Conservation (phyloP, 2,888 invertebrate species). For the Calliphora vomitoria region DNA sequence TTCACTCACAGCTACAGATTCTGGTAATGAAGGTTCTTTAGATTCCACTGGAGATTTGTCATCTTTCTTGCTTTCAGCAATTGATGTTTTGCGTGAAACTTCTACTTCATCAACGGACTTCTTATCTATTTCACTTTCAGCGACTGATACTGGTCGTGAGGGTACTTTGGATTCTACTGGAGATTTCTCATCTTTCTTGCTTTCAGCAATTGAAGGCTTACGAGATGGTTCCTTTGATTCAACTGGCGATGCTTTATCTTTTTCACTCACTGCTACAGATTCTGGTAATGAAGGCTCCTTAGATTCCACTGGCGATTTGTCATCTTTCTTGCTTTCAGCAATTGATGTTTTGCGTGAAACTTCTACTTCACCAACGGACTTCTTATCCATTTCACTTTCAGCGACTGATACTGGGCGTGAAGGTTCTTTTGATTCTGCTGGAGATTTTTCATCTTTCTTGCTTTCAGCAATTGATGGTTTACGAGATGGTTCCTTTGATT, state of each 20-base stretch:
- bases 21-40: slow-evolving; percentile 47
- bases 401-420: slow-evolving; percentile 58
- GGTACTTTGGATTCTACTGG: slow-evolving; percentile 30
- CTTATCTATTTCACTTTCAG: slow-evolving; percentile 55
- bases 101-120: slow-evolving; percentile 45
- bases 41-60: neutral
- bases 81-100: slow-evolving; percentile 48
- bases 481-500: slow-evolving; percentile 48
- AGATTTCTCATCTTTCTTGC: slow-evolving; percentile 61
- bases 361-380: slow-evolving; percentile 38
- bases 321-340: slow-evolving; percentile 49
- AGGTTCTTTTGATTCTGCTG: slow-evolving; percentile 46
- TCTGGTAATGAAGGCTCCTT: slow-evolving; percentile 60
- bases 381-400: slow-evolving; percentile 51
- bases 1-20: slow-evolving; percentile 33
- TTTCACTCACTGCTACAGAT: slow-evolving; percentile 59
- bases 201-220: slow-evolving; percentile 50
- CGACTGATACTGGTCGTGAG: slow-evolving; percentile 28
- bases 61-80: slow-evolving; percentile 31
- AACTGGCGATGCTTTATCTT: slow-evolving; percentile 60
- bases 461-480: slow-evolving; percentile 62
- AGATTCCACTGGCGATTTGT: slow-evolving; percentile 65
- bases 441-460: slow-evolving; percentile 18
- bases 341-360: slow-evolving; percentile 42
- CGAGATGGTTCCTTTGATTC: slow-evolving; percentile 70